Percentiles rank a stretch among this genome's conserved stretches.
Conservation (phyloP, 2,888 invertebrate species). For the Stenichneumon culpator region DNA sequence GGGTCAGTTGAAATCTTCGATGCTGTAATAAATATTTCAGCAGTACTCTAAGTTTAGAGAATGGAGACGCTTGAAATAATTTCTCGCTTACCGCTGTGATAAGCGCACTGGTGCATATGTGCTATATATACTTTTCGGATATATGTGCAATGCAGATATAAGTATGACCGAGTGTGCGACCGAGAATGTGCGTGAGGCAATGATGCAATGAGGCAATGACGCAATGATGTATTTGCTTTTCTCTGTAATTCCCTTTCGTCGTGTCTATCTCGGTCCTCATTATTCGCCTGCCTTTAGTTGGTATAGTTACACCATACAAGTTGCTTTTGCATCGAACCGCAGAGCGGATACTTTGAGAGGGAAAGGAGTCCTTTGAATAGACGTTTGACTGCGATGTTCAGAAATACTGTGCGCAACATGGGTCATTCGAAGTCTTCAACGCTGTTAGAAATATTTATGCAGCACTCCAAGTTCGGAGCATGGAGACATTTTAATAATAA, state of each 20-base stretch:
- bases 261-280: background rate
- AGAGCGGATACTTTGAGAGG: too few species aligned
- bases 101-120: too few species aligned
- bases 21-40: background rate
- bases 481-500: background rate
- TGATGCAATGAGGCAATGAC: background rate
- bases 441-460: background rate
- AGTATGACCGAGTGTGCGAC: background rate
- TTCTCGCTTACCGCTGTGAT: too few species aligned
- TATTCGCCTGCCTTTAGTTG: background rate
- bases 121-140: background rate
- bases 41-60: background rate
- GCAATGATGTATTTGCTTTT: conserved; percentile 40
- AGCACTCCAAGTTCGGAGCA: background rate
- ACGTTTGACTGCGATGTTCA: background rate
- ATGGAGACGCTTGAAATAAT: background rate
- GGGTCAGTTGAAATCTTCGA: background rate
- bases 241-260: background rate
- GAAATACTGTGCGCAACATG: background rate
- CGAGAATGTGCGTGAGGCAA: background rate
- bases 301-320: background rate
- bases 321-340: too few species aligned
- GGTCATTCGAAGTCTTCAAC: background rate
- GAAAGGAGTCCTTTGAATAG: too few species aligned
- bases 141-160: background rate